Evolutionary conservation across 2,797 vertebrate species (phyloP).

Genomic region (Hippoglossus hippoglossus): DNA sequence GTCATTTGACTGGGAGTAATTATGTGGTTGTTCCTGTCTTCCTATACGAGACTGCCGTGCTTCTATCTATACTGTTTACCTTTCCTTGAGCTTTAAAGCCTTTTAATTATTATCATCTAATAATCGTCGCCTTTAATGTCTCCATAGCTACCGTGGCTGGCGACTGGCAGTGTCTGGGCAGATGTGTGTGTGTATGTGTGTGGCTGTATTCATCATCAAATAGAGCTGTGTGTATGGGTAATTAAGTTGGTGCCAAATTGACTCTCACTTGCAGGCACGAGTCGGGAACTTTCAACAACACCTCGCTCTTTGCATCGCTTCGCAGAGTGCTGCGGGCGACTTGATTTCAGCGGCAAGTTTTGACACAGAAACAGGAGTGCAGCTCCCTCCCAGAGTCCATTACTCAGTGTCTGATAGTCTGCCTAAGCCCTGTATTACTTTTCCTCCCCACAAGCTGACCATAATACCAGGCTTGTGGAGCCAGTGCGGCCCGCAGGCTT

Average conservation of each 20-base stretch:
- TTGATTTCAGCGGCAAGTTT: conserved; percentile 63
- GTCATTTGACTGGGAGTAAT: conserved; percentile 77
- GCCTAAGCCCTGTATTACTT: conserved; percentile 69
- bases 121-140: conserved; percentile 81
- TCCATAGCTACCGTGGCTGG: conserved; percentile 59
- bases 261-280: conserved; percentile 75
- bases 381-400: conserved; percentile 57
- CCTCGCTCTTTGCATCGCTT: conserved; percentile 39
- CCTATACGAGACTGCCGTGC: conserved; percentile 45
- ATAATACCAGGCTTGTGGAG: conserved; percentile 80
- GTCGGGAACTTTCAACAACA: conserved; percentile 56
- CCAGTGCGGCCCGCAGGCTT: conserved; percentile 76
- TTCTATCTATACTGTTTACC: conserved; percentile 69
- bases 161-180: conserved; percentile 75
- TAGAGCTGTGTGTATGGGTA: conserved; percentile 68
- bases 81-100: conserved; percentile 71
- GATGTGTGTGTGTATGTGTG: conserved; percentile 51
- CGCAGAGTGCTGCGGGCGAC: conserved; percentile 62
- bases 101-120: conserved; percentile 82
- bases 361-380: conserved; percentile 56
- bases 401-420: conserved; percentile 66
- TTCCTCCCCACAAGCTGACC: conserved; percentile 77
- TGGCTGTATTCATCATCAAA: conserved; percentile 83
- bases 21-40: conserved; percentile 62
- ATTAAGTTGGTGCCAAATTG: conserved; percentile 81